phyloP scores from a whole-genome alignment of 2,888 invertebrate genomes.

The Halocaridina rubra region DNA sequence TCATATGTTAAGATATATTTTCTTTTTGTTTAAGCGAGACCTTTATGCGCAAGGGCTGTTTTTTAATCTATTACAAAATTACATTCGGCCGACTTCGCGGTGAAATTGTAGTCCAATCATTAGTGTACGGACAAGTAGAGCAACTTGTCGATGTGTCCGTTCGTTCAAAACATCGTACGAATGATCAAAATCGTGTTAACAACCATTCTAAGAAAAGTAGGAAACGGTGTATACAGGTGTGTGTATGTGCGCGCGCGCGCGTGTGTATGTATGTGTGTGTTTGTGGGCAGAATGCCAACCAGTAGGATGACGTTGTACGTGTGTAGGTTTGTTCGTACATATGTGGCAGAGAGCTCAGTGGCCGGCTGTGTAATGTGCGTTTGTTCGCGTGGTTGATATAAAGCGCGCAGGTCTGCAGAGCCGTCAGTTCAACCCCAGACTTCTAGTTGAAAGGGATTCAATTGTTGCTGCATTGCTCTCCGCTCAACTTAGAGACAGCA shows the following conservation, averaged over 20 bases:
- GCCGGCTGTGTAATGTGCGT: neutral
- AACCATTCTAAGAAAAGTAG: neutral
- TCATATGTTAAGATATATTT: too few relatives aligned
- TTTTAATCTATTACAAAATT: too few relatives aligned
- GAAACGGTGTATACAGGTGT: neutral
- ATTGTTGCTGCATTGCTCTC: neutral
- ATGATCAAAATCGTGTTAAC: too few relatives aligned
- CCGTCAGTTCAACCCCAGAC: conserved; percentile 24
- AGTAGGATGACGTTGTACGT: neutral
- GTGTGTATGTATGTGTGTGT: neutral
- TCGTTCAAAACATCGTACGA: too few relatives aligned
- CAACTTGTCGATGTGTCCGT: too few relatives aligned
- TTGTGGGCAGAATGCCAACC: neutral
- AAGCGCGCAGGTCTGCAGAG: neutral
- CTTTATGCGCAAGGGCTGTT: too few relatives aligned
- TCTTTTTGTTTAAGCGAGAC: too few relatives aligned
- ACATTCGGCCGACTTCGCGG: too few relatives aligned
- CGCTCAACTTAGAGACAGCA: neutral
- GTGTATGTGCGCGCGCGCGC: neutral
- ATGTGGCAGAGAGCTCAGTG: neutral
- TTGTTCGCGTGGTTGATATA: conserved; percentile 18
- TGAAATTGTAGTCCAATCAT: too few relatives aligned
- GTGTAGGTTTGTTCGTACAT: conserved; percentile 10
- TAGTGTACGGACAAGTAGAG: too few relatives aligned
- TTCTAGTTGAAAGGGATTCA: neutral